Base-by-base conservation (phyloP, 1,140 invertebrate genomes). In the Colletes gigas region DNA sequence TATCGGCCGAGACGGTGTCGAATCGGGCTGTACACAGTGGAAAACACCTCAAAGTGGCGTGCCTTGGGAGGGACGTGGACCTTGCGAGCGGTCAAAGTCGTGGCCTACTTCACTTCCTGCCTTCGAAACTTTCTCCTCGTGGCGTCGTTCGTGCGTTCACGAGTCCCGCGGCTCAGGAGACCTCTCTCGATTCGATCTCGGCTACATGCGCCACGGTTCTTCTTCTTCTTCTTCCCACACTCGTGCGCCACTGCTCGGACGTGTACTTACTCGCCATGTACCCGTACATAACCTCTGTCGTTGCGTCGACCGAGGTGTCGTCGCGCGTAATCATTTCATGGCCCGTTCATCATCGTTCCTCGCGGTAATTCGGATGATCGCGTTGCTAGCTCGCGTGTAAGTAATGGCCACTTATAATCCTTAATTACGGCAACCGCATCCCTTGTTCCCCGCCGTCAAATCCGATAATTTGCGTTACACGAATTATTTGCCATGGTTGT, bases 1-100 rank as follows among this genome's bases (percentile, higher is more conserved):
- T 47, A 14, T 52, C 55, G n/a, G 39, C 17, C 55, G 4, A 54
- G 41, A 71, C n/a, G 19, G 3, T 54, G 57, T 55, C 12, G 52
- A 73, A 59, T 65, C 41, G 60, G 10, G 0, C 30, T 55, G 39
- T 79, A 14, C 9, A 72, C 9, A n/a, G 50, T 65, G 69, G 69
- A 71, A 71, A 72, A 78, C 81, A 81, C 62, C 59, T 82, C 62
- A 60, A 83, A 85, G 76, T 85, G 55, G 81, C 74, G 67, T 86
- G 78, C 72, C 82, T 82, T 66, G 81, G 83, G 88, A 81, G 90
- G 60, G 60, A 63, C 91, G 89, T 92, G 91, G 92, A 93, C 92
- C 92, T 93, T 93, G 92, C 84, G 91, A 90, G 90, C 92, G 92
- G 92, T 92, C 92, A 93, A 93, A 93, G 92, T 93, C 92, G 90